phyloP scores from a whole-genome alignment of 2,888 invertebrate species.

The Aleiodes alternator region DNA sequence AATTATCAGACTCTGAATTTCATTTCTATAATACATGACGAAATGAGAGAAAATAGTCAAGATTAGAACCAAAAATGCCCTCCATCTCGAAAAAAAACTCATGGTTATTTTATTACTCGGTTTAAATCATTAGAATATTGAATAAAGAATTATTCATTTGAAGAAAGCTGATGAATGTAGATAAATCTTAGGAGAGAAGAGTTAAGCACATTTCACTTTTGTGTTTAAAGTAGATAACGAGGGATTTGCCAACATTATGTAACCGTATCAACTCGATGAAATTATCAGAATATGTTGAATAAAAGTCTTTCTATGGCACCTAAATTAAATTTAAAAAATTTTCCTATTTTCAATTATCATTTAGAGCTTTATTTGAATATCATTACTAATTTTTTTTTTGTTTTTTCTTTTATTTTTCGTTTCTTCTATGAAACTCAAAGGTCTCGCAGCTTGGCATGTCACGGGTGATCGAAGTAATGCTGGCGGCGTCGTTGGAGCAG shows the following conservation, averaged over 20 bases:
- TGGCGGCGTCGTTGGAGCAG: conserved; percentile 70
- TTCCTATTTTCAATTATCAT: conserved; percentile 26
- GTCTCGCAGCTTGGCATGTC: conserved; percentile 91
- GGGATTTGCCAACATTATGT: conserved; percentile 56
- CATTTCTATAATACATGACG: too few species aligned
- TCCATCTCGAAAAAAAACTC: too few species aligned
- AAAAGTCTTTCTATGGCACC: conserved; percentile 44
- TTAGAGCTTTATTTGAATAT: background rate
- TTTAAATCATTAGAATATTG: background rate
- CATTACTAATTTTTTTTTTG: background rate
- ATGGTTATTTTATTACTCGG: background rate
- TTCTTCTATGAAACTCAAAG: conserved; percentile 74
- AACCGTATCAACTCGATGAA: conserved; percentile 46
- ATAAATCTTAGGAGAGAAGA: background rate
- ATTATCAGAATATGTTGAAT: conserved; percentile 41
- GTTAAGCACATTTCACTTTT: conserved; percentile 4
- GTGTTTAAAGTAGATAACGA: conserved; percentile 49
- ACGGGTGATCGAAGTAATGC: conserved; percentile 85
- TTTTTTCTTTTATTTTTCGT: conserved; percentile 31
- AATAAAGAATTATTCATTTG: conserved; percentile 1
- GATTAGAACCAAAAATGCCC: too few species aligned
- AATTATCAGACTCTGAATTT: too few species aligned
- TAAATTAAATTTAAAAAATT: conserved; percentile 24
- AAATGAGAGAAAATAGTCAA: too few species aligned
- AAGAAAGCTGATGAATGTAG: background rate